Percentiles rank a stretch among this genome's conserved stretches.
phyloP scores from a whole-genome alignment of 2,888 invertebrate genomes.

The Xestia rhomboidea region DNA sequence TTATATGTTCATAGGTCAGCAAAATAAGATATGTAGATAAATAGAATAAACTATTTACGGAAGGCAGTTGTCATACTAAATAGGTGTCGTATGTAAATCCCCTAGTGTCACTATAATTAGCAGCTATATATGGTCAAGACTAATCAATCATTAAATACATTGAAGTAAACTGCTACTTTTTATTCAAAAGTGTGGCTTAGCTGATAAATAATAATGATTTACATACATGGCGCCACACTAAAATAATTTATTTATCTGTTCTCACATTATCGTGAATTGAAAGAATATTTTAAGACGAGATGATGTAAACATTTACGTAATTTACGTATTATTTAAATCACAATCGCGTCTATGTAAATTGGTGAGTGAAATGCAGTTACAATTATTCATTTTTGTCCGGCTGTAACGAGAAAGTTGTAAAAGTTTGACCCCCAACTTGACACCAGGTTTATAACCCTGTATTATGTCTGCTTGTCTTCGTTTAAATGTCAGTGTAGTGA shows the following conservation, averaged over 20 bases:
- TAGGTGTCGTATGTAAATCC: slow-evolving; percentile 19
- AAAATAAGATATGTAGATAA: not conserved
- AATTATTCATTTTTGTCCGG: not conserved
- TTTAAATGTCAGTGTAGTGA: not conserved
- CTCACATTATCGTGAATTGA: slow-evolving; percentile 39
- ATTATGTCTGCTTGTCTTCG: not conserved
- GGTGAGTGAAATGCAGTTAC: slow-evolving; percentile 17
- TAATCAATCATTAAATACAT: slow-evolving; percentile 27
- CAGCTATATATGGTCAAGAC: slow-evolving; percentile 1
- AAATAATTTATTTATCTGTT: slow-evolving; percentile 38
- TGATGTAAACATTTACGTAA: slow-evolving; percentile 47
- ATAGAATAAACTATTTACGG: not conserved
- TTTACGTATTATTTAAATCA: slow-evolving; percentile 29
- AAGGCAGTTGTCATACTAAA: slow-evolving; percentile 19
- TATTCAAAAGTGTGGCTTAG: not conserved
- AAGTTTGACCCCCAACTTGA: not conserved
- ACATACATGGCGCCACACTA: slow-evolving; percentile 10
- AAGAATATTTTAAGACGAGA: slow-evolving; percentile 31
- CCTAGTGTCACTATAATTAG: slow-evolving; percentile 23
- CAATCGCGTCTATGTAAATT: slow-evolving; percentile 34
- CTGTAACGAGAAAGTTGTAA: slow-evolving; percentile 14
- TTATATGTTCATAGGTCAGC: not conserved
- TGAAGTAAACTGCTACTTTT: slow-evolving; percentile 11
- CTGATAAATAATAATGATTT: slow-evolving; percentile 19
- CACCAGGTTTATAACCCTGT: not conserved